Conservation (phyloP, 2,797 vertebrate species). For the Salarias fasciatus region DNA sequence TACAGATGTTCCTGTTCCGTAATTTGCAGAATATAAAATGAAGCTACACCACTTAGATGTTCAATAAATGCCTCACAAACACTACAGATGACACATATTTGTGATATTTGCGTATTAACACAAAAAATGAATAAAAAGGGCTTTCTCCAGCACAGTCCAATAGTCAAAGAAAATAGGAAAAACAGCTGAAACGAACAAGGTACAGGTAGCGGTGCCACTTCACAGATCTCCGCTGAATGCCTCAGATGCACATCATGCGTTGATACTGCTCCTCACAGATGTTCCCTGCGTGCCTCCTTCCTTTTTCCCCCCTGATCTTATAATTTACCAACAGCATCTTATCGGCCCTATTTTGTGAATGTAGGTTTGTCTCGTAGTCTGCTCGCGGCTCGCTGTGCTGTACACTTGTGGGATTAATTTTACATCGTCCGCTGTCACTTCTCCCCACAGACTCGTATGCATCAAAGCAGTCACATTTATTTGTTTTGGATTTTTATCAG, state of each 20-base stretch:
- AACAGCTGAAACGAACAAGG: neutral
- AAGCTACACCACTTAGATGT: no score
- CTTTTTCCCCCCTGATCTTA: no score
- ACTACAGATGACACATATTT: no score
- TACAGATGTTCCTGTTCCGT: no score
- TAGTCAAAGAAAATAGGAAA: conserved; percentile 17
- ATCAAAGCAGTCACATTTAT: conserved; percentile 52
- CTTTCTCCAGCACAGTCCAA: neutral
- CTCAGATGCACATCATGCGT: no score
- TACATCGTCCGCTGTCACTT: conserved; percentile 29
- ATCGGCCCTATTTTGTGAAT: conserved; percentile 23
- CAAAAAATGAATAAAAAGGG: no score
- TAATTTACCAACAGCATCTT: conserved; percentile 8
- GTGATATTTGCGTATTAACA: no score
- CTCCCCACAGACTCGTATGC: conserved; percentile 20
- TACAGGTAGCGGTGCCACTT: no score
- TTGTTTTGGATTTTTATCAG: conserved; percentile 46
- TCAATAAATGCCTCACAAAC: no score
- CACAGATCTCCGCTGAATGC: neutral
- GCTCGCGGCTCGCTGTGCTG: conserved; percentile 28
- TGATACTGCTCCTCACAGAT: no score
- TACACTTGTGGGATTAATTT: conserved; percentile 50
- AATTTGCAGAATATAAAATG: no score
- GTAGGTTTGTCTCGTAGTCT: conserved; percentile 17
- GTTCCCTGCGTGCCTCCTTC: no score